These are phyloP conservation scores for Condylura cristata DNA, from an alignment of 2,113 vertebrate genomes.

Conservation along the genomic window DNA sequence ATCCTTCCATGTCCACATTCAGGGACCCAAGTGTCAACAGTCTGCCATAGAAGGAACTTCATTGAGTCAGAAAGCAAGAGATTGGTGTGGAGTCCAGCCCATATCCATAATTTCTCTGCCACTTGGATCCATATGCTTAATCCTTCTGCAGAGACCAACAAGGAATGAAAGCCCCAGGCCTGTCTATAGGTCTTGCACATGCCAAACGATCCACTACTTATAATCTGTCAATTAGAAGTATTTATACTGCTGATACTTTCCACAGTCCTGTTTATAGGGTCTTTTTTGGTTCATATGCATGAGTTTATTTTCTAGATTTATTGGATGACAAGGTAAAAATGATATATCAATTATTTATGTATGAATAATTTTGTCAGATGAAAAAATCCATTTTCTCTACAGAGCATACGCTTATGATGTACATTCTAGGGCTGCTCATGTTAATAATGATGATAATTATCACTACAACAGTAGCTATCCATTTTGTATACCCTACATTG, in stretches of 20 bases:
- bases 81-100: not conserved
- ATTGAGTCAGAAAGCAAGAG: not conserved
- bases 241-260: not conserved
- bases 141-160: not conserved
- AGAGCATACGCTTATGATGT: not conserved
- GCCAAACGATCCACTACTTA: not conserved
- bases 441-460: not conserved
- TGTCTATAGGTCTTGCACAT: not conserved
- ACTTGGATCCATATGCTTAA: not conserved
- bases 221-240: not conserved
- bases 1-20: not conserved
- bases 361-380: not conserved
- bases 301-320: not conserved
- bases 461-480: not conserved
- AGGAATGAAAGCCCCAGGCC: not conserved
- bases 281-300: not conserved
- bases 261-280: not conserved
- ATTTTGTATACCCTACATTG: not conserved
- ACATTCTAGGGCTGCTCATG: not conserved
- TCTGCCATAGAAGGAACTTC: not conserved
- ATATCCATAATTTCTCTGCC: not conserved
- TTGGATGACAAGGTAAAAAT: not conserved
- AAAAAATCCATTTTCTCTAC: not conserved
- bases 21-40: fast-evolving
- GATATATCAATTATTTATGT: not conserved